These are phyloP conservation scores for Ranitomeya imitator DNA, from an alignment of 2,113 vertebrate genomes.

Conservation along the genomic window DNA sequence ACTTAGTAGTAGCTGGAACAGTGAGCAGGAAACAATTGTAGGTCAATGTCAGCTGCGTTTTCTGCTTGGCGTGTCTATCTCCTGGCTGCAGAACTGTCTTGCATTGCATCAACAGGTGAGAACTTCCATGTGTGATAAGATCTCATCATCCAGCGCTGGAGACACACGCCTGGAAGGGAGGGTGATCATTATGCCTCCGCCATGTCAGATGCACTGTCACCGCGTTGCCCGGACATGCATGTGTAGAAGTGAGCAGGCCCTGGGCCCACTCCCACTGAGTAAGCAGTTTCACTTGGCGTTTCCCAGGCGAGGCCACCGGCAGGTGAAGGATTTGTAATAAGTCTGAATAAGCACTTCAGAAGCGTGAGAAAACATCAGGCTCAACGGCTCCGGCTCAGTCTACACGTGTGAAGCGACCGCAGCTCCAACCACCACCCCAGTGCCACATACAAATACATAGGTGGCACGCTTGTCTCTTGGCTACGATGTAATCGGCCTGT, in stretches of 20 bases:
- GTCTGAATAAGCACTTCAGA: conserved; percentile 52
- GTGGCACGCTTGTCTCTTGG: conserved; percentile 32
- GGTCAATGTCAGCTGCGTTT: not conserved
- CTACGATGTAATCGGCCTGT: not conserved
- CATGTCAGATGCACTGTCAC: not conserved
- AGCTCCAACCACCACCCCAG: conserved; percentile 15
- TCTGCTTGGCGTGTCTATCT: not conserved
- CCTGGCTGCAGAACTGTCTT: not conserved
- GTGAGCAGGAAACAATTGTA: not conserved
- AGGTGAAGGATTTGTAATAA: conserved; percentile 28
- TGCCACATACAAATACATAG: conserved; percentile 10
- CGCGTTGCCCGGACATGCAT: conserved; percentile 52
- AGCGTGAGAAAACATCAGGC: conserved; percentile 59
- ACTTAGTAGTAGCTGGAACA: not conserved
- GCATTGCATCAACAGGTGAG: not conserved
- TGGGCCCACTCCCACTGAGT: conserved; percentile 56
- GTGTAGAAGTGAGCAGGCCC: conserved; percentile 8
- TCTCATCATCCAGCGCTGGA: not conserved
- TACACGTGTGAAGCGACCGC: conserved; percentile 19
- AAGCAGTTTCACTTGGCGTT: conserved; percentile 63
- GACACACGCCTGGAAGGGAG: conserved; percentile 48
- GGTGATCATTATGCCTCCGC: conserved; percentile 13
- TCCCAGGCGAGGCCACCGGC: conserved; percentile 55
- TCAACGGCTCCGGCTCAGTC: not conserved
- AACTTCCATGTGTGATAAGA: not conserved